Percentiles rank a stretch among this genome's conserved stretches.
Evolutionary conservation across 53 echinoderm and acorn worm genomes (phyloP).

Genomic region (Temnopleurus reevesii): DNA sequence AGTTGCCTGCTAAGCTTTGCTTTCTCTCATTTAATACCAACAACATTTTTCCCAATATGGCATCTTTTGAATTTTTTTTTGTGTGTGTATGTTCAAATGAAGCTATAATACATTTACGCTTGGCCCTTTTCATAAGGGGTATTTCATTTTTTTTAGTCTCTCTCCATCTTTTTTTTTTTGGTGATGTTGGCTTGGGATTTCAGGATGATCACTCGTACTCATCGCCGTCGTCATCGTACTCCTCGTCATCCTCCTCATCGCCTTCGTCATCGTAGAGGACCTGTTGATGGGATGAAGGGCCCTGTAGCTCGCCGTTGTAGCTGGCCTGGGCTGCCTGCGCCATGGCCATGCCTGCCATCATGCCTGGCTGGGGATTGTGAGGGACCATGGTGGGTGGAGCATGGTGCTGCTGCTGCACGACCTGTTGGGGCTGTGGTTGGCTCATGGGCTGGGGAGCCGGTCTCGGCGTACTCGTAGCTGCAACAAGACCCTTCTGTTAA

Average conservation of each 20-base stretch:
- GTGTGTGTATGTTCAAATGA: slow-evolving; percentile 33
- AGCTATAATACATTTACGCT: slow-evolving; percentile 54
- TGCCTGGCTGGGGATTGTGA: slow-evolving; percentile 52
- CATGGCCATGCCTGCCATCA: slow-evolving; percentile 61
- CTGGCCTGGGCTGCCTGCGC: slow-evolving; percentile 37
- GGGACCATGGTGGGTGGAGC: slow-evolving; percentile 56
- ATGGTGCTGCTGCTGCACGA: slow-evolving; percentile 51
- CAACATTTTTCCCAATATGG: not conserved
- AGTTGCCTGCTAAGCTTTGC: slow-evolving; percentile 55
- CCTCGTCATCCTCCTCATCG: slow-evolving; percentile 56
- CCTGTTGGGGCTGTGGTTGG: slow-evolving; percentile 13
- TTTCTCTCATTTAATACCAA: slow-evolving; percentile 15
- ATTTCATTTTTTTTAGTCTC: slow-evolving; percentile 24
- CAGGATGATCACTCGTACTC: slow-evolving; percentile 45
- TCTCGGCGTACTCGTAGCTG: slow-evolving; percentile 48
- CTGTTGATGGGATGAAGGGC: slow-evolving; percentile 42
- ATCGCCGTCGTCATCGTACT: slow-evolving; percentile 54
- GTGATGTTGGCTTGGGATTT: not conserved
- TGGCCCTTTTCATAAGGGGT: not conserved
- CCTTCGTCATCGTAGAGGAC: slow-evolving; percentile 45
- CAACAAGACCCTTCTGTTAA: slow-evolving; percentile 56
- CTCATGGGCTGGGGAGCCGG: slow-evolving; percentile 21
- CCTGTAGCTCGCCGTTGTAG: slow-evolving; percentile 56
- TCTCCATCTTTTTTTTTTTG: slow-evolving; percentile 30
- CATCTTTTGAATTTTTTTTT: slow-evolving; percentile 43